Conservation (phyloP, 2,888 invertebrate genomes). For the Cantharis nigra region DNA sequence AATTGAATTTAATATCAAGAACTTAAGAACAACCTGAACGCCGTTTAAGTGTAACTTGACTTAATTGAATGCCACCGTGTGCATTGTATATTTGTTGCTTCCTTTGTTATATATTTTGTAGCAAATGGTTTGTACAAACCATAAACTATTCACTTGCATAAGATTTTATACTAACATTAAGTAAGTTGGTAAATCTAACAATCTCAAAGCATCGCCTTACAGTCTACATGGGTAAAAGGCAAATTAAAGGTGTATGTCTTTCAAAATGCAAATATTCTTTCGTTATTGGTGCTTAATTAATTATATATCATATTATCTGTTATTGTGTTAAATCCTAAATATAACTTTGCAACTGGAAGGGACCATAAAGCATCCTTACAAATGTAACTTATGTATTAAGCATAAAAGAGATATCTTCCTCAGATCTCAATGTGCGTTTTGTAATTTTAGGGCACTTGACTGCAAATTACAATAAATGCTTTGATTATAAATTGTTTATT, state of each 20-base stretch:
- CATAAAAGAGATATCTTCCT: not conserved
- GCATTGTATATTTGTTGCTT: slow-evolving; percentile 4
- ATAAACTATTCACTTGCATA: not conserved
- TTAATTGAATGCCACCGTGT: slow-evolving; percentile 16
- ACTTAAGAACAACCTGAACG: slow-evolving; percentile 19
- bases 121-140: not conserved
- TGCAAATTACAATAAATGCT: not conserved
- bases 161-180: not conserved
- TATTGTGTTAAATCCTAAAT: too few species aligned
- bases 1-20: slow-evolving; percentile 19
- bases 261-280: not conserved
- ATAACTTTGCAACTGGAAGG: too few species aligned
- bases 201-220: not conserved
- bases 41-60: slow-evolving; percentile 12
- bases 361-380: too few species aligned
- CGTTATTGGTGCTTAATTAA: not conserved
- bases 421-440: not conserved
- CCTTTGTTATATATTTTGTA: not conserved
- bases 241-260: not conserved
- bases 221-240: not conserved
- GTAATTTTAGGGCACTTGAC: not conserved
- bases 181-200: not conserved
- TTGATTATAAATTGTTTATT: not conserved
- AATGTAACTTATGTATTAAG: too few species aligned
- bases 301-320: too few species aligned